Conservation (phyloP, 2,113 vertebrate genomes). For the Oryzias woworae region DNA sequence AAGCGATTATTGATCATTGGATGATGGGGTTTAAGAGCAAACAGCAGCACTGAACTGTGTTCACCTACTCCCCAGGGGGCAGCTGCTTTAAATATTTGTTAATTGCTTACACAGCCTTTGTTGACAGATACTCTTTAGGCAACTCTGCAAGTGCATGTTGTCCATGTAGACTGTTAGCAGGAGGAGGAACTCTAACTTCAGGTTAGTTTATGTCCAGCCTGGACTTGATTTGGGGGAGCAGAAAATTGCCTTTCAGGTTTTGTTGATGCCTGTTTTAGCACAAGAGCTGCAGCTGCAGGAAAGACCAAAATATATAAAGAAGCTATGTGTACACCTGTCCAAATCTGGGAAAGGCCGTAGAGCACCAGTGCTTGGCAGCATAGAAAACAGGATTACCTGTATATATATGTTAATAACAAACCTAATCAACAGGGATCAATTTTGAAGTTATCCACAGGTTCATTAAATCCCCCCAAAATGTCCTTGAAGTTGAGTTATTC, state of each 20-base stretch:
- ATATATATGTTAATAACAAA: background rate
- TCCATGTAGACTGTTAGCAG: background rate
- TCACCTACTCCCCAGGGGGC: no score
- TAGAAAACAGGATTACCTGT: background rate
- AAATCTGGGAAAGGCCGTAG: slow-evolving; percentile 9
- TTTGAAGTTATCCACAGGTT: no score
- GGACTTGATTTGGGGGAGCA: slow-evolving; percentile 1
- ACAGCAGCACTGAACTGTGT: no score
- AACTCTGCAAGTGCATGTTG: no score
- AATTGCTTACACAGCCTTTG: no score
- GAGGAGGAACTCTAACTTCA: slow-evolving; percentile 4
- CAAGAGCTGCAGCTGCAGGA: slow-evolving; percentile 17
- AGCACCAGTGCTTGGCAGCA: background rate
- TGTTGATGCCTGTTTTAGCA: slow-evolving; percentile 32
- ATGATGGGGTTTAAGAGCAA: no score
- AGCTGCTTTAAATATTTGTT: no score
- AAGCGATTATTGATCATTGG: no score
- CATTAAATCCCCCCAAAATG: no score
- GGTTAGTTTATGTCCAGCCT: background rate
- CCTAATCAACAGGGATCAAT: no score
- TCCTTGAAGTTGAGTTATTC: no score
- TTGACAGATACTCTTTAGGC: no score
- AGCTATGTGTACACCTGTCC: slow-evolving; percentile 30
- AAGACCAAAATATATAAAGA: slow-evolving; percentile 30
- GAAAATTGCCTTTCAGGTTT: slow-evolving; percentile 20